These are phyloP conservation scores for Carlito syrichta DNA, from an alignment of 2,113 vertebrate genomes.

Conservation along the genomic window DNA sequence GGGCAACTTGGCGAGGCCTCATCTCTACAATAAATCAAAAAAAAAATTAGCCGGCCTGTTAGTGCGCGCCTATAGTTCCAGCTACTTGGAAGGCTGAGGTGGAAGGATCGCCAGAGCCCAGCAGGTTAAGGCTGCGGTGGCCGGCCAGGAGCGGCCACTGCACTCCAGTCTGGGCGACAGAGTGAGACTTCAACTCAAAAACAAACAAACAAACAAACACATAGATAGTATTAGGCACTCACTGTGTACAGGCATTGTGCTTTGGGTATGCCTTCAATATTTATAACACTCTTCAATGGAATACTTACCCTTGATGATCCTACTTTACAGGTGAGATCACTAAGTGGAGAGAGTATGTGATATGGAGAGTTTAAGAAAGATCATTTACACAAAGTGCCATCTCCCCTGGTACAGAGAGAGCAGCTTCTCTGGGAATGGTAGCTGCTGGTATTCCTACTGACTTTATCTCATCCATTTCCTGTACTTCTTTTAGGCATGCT, in stretches of 20 bases:
- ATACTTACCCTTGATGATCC: background rate
- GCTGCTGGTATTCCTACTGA: background rate
- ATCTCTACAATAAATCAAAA: too few relatives aligned
- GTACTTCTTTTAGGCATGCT: background rate
- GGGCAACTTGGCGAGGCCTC: too few relatives aligned
- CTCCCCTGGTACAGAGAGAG: rapidly evolving
- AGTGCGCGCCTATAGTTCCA: too few relatives aligned
- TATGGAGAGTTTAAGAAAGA: background rate
- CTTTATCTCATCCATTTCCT: background rate
- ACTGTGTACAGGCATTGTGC: background rate
- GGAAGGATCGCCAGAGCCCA: too few relatives aligned
- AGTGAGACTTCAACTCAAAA: too few relatives aligned
- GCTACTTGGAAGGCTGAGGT: too few relatives aligned
- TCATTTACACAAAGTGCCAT: background rate
- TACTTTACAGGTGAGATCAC: background rate
- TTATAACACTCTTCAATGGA: background rate
- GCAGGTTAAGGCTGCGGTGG: too few relatives aligned
- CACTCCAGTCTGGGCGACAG: too few relatives aligned
- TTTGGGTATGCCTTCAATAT: background rate
- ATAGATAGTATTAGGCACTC: background rate
- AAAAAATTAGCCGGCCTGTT: too few relatives aligned
- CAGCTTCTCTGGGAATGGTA: background rate
- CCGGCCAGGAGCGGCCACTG: too few relatives aligned
- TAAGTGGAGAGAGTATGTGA: background rate
- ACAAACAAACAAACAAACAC: too few relatives aligned